Evolutionary conservation across 23 tunicate genomes (phyloP).

Genomic region (Corella eumyota): DNA sequence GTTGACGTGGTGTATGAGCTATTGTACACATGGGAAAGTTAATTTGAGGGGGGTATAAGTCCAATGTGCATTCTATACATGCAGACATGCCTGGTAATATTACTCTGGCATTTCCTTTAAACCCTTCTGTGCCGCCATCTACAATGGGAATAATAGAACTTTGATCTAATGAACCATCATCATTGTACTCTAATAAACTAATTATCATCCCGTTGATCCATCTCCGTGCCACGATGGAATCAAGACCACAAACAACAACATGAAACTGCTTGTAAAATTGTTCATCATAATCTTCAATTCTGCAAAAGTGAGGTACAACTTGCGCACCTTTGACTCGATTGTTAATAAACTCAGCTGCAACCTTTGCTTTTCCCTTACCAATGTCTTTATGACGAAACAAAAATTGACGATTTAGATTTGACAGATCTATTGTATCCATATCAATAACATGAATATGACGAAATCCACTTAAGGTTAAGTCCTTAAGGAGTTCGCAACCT

Average conservation of each 20-base stretch:
- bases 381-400: conserved; percentile 72
- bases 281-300: conserved; percentile 82
- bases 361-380: conserved; percentile 69
- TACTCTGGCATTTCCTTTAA: conserved; percentile 75
- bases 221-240: conserved; percentile 78
- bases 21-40: conserved; percentile 95
- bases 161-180: conserved; percentile 69
- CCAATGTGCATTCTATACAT: conserved; percentile 85
- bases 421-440: conserved; percentile 95
- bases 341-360: conserved; percentile 81
- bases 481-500: conserved; percentile 91
- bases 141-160: conserved; percentile 70
- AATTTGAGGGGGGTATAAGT: conserved; percentile 83
- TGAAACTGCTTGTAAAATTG: conserved; percentile 73
- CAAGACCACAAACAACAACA: conserved; percentile 78
- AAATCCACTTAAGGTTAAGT: conserved; percentile 58
- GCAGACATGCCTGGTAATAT: conserved; percentile 77
- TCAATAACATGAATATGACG: conserved; percentile 81
- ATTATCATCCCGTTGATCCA: conserved; percentile 97
- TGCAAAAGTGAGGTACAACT: conserved; percentile 66
- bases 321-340: conserved; percentile 59
- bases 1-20: conserved; percentile 90
- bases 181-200: conserved; percentile 63
- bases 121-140: conserved; percentile 98
- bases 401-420: conserved; percentile 88